phyloP scores from a whole-genome alignment of 2,797 vertebrate genomes.

The Kryptopterus vitreolus region DNA sequence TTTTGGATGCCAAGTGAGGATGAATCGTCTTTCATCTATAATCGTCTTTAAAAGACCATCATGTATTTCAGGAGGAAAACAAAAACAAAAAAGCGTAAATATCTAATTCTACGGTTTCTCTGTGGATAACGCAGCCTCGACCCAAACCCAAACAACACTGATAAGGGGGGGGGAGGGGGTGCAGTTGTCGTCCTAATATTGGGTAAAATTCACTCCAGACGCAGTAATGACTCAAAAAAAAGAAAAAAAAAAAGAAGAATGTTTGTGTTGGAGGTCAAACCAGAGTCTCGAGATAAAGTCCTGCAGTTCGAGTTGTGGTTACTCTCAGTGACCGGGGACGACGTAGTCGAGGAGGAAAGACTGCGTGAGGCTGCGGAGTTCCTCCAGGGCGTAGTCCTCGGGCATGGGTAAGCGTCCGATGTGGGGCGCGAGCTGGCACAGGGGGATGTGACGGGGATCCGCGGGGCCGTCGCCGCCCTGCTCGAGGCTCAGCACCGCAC shows the following conservation, averaged over 20 bases:
- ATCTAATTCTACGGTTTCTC: neutral
- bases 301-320: neutral
- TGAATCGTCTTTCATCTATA: neutral
- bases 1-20: conserved; percentile 21
- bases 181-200: neutral
- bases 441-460: conserved; percentile 70
- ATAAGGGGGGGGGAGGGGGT: too few relatives aligned
- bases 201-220: conserved; percentile 44
- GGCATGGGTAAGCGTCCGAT: conserved; percentile 91
- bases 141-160: neutral
- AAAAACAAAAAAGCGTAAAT: neutral
- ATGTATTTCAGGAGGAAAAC: neutral
- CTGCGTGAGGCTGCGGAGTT: conserved; percentile 90
- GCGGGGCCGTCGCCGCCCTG: conserved; percentile 69
- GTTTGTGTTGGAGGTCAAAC: conserved; percentile 25
- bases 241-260: conserved; percentile 21
- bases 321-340: conserved; percentile 74
- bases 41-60: conserved; percentile 20
- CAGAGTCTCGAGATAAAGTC: neutral
- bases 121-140: neutral
- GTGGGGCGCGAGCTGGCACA: conserved; percentile 83
- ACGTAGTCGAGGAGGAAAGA: conserved; percentile 86
- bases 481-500: conserved; percentile 85
- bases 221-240: conserved; percentile 44
- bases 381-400: conserved; percentile 93